Evolutionary conservation across 2,797 vertebrate species (phyloP).

Genomic region (Notoglanidium macrostoma): DNA sequence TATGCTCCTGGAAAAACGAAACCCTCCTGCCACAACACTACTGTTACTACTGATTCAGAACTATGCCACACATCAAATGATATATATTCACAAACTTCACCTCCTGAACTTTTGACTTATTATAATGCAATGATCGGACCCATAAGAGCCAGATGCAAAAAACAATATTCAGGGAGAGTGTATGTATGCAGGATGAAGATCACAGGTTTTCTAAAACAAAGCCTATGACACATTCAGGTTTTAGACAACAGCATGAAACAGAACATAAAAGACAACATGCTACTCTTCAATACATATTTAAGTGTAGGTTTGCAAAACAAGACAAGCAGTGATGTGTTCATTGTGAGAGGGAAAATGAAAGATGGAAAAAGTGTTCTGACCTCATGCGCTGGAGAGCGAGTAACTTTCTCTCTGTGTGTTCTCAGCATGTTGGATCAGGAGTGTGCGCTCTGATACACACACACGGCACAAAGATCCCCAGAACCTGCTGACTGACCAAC

Average conservation of each 20-base stretch:
- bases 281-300: background rate
- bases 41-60: background rate
- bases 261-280: background rate
- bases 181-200: background rate
- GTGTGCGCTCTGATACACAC: constrained; percentile 41
- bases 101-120: background rate
- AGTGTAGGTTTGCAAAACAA: background rate
- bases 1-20: background rate
- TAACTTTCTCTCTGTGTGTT: constrained; percentile 60
- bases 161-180: background rate
- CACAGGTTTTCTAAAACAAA: background rate
- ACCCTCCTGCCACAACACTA: background rate
- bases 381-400: constrained; percentile 65
- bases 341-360: background rate
- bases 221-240: background rate
- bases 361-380: constrained; percentile 63
- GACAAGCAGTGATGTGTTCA: background rate
- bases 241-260: too few relatives aligned
- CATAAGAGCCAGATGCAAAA: background rate
- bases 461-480: constrained; percentile 29
- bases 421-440: constrained; percentile 65
- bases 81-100: too few relatives aligned
- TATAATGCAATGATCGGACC: background rate
- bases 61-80: background rate
- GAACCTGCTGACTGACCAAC: constrained; percentile 46